Evolutionary conservation across 2,888 invertebrate species (phyloP).

Genomic region (Galeopsomyia nigrocyanea): DNA sequence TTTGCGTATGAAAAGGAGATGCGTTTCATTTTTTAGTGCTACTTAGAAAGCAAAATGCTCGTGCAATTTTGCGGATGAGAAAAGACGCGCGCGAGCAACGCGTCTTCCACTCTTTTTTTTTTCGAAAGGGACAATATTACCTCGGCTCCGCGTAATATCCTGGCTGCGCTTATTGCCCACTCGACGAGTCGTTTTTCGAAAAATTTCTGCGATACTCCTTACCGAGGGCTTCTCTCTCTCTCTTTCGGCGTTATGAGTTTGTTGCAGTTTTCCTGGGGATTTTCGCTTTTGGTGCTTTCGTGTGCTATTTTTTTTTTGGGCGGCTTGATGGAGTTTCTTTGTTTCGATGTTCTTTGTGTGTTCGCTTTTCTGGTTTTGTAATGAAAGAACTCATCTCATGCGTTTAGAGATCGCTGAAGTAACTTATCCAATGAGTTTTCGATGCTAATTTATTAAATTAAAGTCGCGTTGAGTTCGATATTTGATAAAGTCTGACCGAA

Average conservation of each 20-base stretch:
- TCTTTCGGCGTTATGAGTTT: too few species aligned
- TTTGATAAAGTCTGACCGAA: too few species aligned
- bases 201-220: conserved; percentile 15
- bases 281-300: too few species aligned
- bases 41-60: conserved; percentile 26
- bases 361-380: too few species aligned
- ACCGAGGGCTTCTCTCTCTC: not conserved
- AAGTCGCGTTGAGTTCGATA: too few species aligned
- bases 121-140: conserved; percentile 13
- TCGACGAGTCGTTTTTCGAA: conserved; percentile 31
- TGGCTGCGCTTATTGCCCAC: conserved; percentile 21
- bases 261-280: too few species aligned
- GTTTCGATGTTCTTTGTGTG: too few species aligned
- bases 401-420: too few species aligned
- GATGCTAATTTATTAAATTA: too few species aligned
- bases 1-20: not conserved
- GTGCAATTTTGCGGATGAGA: conserved; percentile 33
- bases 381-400: too few species aligned
- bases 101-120: not conserved
- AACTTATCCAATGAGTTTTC: too few species aligned
- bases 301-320: not conserved
- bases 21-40: conserved; percentile 21
- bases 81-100: conserved; percentile 16
- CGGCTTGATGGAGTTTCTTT: not conserved
- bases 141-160: conserved; percentile 4